Percentiles rank a stretch among this genome's conserved stretches.
phyloP scores from a whole-genome alignment of 2,797 vertebrate species.

The Crocidura indochinensis region DNA sequence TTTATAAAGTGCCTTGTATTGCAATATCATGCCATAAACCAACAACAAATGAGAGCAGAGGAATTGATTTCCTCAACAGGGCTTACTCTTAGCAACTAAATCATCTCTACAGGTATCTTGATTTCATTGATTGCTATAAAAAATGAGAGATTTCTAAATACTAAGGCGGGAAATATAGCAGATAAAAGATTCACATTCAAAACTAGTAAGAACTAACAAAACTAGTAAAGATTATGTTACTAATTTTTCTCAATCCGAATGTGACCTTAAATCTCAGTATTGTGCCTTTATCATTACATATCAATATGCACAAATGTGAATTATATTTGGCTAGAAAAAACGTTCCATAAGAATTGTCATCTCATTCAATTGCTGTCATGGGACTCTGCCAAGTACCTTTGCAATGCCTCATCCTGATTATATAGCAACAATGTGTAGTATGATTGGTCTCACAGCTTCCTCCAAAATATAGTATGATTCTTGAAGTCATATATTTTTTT shows the following conservation, averaged over 20 bases:
- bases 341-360: neutral
- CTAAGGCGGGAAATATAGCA: neutral
- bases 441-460: neutral
- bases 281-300: no score
- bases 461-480: neutral
- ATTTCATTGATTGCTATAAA: neutral
- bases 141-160: no score
- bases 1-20: neutral
- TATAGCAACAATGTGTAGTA: neutral
- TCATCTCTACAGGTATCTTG: neutral
- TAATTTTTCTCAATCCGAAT: neutral
- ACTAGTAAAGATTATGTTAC: neutral
- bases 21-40: neutral
- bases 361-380: neutral
- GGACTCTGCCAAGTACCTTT: neutral
- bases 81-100: neutral
- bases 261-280: slow-evolving; percentile 22
- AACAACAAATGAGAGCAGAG: neutral
- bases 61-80: slow-evolving; percentile 30
- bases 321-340: neutral
- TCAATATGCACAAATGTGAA: neutral
- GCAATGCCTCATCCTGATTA: neutral
- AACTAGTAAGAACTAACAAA: neutral
- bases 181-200: neutral
- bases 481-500: neutral